Base-by-base conservation (phyloP, 2,888 invertebrate species). In the Xylocampa areola region DNA sequence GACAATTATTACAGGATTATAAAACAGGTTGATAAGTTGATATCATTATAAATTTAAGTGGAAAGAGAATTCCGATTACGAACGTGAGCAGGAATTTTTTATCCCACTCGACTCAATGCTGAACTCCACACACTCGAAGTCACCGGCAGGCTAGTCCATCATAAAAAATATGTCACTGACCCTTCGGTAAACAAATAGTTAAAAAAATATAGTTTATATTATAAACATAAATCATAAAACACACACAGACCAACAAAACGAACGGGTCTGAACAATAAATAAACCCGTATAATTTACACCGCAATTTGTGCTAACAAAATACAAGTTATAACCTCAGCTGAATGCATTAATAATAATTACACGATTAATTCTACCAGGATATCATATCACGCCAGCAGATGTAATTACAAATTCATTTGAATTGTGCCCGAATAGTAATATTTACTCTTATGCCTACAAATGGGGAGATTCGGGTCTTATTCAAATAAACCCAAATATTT, bases 371-470 rank as follows among this genome's bases (percentile, higher is more conserved):
- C 27, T 51, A 64, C 66, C 57, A 49, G 63, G 48, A 35, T 55
- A 68, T 55, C 32, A 51, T 63, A 68, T 8, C 37, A 60, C 36
- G 33, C 44, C 11, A 37, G 27, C 45, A 54, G 36, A 45, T 54
- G 53, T 63, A 30, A 73, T 63, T 63, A 70, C 50, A 68, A 47
- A 69, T 68, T 63, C 30, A 68, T 73, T 66, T 68, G 50, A 73
- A 51, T 36, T 68, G 45, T 58, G 6, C 40, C 14, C 29, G 48
- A 62, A 58, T 45, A 54, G 52, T 60, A 53, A 39, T 51, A 53
- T 45, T 61, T 41, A 48, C 39, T 19, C 14, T 39, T 13, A 54
- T 17, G 13, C 11, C n/a, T 29, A 6, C 17, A 10, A 36, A 47
- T 67, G 23, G 32, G 32, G 41, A 21, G 39, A 50, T 67, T 33